Conservation (phyloP, 2,888 invertebrate genomes). For the Abscondita cerata region DNA sequence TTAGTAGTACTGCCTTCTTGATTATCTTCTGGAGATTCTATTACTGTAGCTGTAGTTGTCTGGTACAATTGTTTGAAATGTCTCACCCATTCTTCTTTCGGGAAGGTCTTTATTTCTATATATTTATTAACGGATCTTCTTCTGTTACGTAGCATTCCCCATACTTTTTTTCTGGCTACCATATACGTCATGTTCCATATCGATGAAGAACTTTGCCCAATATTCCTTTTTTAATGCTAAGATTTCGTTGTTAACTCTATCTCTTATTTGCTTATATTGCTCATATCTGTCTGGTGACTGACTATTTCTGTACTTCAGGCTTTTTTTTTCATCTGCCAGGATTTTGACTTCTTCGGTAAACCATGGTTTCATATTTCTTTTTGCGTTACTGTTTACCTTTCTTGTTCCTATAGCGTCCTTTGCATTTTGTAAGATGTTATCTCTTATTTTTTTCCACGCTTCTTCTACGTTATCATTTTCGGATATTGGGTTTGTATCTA, state of each 20-base stretch:
- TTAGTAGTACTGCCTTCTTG: constrained; percentile 9
- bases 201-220: constrained; percentile 2
- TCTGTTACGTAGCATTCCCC: background rate
- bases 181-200: constrained; percentile 7
- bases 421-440: background rate
- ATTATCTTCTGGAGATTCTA: background rate
- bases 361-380: background rate
- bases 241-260: background rate
- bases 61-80: constrained; percentile 7
- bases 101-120: constrained; percentile 4
- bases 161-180: constrained; percentile 1
- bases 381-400: constrained; percentile 4
- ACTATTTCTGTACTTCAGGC: constrained; percentile 11
- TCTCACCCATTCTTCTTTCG: constrained; percentile 3
- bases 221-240: constrained; percentile 3
- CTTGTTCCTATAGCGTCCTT: constrained; percentile 1
- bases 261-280: constrained; percentile 1
- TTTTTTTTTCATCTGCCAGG: constrained; percentile 4
- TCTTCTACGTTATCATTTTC: constrained; percentile 4
- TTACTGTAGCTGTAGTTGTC: constrained; percentile 5
- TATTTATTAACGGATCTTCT: background rate
- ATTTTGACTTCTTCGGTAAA: constrained; percentile 4
- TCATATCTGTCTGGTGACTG: constrained; percentile 3
- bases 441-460: background rate
- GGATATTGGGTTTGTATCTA: background rate